Conservation (phyloP, 2,113 vertebrate genomes). For the Typhlomys cinereus region DNA sequence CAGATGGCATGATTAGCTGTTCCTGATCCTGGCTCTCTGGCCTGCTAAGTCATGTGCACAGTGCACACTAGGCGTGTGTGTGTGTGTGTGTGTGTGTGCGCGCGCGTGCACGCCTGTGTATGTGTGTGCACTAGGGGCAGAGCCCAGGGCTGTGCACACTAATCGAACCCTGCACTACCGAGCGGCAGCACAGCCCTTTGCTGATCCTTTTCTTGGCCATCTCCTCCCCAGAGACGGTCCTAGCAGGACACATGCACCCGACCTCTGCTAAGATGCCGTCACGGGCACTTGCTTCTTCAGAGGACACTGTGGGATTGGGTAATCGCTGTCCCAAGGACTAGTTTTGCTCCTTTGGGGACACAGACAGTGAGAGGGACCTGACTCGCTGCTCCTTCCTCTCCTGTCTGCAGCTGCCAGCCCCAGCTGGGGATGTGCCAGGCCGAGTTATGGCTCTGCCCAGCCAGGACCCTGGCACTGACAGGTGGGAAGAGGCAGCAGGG, state of each 20-base stretch:
- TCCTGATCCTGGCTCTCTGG: no score
- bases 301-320: neutral
- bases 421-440: no score
- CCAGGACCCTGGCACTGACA: neutral
- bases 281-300: neutral
- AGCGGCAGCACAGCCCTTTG: neutral
- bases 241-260: conserved; percentile 9
- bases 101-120: no score
- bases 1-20: no score
- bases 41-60: no score
- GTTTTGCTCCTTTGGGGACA: neutral
- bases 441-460: neutral
- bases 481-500: neutral
- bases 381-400: no score
- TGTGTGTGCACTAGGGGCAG: neutral
- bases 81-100: no score
- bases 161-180: neutral
- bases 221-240: neutral
- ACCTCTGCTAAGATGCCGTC: neutral
- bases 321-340: neutral
- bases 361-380: neutral
- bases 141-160: neutral
- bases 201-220: neutral
- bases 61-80: no score
- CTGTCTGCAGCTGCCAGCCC: neutral